Base-by-base conservation (phyloP, 2,113 vertebrate genomes). In the Butorides virescens region DNA sequence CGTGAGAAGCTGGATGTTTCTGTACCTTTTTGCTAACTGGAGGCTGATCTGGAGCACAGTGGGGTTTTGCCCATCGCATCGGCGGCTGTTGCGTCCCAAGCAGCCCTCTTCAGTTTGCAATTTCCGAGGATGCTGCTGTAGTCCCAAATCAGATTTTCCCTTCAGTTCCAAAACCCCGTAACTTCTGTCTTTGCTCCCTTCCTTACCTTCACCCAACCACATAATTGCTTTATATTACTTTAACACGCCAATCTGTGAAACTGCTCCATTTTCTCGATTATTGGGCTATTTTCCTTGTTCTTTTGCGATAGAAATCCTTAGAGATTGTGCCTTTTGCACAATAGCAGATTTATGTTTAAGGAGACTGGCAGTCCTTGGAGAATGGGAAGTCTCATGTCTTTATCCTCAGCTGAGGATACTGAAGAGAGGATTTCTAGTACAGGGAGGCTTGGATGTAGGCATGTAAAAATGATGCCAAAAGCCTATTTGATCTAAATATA, bases 161-260 rank as follows among this genome's bases (percentile, higher is more conserved):
- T 92, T 90, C 70, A 30, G 71, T 94, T 96, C 87, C 89, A 95
- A 90, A 91, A 62, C 90, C 56, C 44, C 78, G 94, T 87, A 94
- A 86, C 83, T 92, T 67, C n/a, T 92, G 92, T 76, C 93, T 93
- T 95, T 85, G 49, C 95, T 97, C 90, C 83, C 74, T 92, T 95
- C 94, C 80, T 14, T 90, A 92, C 96, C 97, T 96, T 96, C 95
- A 97, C 81, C 92, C 96, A 97, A 97, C 95, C 95, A 97, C 84
- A 90, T 93, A 96, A 93, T 95, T 96, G 95, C 95, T 96, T 96
- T 89, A 86, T 97, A 97, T 96, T 81, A 7, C 97, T 97, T 96
- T 95, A 79, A 96, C 96, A 96, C 94, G 16, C 84, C 78, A 86
- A 72, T 90, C 92, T 97, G 71, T 72, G 94, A 95, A 97, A 96